These are phyloP conservation scores for Neodon shergylaensis DNA, from an alignment of 2,113 vertebrate genomes.

Conservation along the genomic window DNA sequence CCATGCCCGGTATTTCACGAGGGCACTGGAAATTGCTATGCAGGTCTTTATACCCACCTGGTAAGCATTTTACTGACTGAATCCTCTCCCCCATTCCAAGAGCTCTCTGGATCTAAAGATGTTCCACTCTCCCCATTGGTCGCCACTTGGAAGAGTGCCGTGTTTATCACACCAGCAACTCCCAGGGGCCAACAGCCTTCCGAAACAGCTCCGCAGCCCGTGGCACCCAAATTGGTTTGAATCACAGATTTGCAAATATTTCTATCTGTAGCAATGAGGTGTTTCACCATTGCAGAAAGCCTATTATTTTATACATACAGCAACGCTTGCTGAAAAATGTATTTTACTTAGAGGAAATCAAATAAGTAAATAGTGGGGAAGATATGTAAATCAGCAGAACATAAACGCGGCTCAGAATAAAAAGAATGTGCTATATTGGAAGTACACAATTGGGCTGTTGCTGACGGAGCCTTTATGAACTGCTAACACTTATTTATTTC, in stretches of 20 bases:
- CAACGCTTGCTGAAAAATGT: conserved; percentile 80
- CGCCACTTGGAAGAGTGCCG: background rate
- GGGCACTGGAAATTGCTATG: background rate
- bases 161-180: background rate
- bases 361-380: conserved; percentile 82
- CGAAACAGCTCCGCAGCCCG: background rate
- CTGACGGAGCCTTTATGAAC: conserved; percentile 67
- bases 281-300: conserved; percentile 52
- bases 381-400: conserved; percentile 78
- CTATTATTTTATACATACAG: conserved; percentile 75
- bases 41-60: background rate
- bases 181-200: background rate
- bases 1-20: background rate
- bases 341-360: conserved; percentile 83
- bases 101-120: background rate
- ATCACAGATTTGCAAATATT: conserved; percentile 69
- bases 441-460: conserved; percentile 38
- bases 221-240: conserved; percentile 49
- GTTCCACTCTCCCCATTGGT: background rate
- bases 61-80: background rate
- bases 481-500: conserved; percentile 50
- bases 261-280: conserved; percentile 65
- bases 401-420: conserved; percentile 9
- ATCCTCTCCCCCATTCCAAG: background rate
- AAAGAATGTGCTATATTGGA: background rate